Conservation (phyloP, 2,888 invertebrate genomes). For the Dasypolia templi region DNA sequence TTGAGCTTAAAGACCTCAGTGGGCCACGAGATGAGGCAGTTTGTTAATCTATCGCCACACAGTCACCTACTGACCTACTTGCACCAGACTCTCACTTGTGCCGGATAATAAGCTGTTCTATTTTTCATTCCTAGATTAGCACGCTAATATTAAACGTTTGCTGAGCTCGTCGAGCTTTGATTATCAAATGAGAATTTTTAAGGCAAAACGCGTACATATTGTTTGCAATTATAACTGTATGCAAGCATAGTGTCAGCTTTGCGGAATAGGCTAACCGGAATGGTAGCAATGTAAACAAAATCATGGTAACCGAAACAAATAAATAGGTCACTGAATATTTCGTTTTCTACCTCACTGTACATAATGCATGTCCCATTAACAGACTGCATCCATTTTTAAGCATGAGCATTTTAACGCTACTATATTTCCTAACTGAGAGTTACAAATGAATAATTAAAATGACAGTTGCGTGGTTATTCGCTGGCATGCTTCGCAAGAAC, state of each 20-base stretch:
- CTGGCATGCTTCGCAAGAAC: constrained; percentile 58
- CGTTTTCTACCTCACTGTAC: constrained; percentile 49
- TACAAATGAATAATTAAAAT: constrained; percentile 70
- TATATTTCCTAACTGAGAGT: constrained; percentile 60
- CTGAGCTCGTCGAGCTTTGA: not conserved
- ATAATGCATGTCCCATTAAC: constrained; percentile 41
- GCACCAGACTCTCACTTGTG: constrained; percentile 59
- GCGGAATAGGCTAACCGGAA: not conserved
- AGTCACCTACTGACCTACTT: constrained; percentile 65
- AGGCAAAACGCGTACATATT: not conserved
- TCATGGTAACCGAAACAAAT: constrained; percentile 15
- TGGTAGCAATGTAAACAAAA: constrained; percentile 6
- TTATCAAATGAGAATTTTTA: constrained; percentile 4
- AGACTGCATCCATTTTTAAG: constrained; percentile 53
- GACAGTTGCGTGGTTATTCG: constrained; percentile 65
- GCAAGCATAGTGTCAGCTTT: constrained; percentile 5
- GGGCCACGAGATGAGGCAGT: constrained; percentile 55
- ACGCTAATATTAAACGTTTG: constrained; percentile 39
- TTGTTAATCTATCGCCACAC: constrained; percentile 67
- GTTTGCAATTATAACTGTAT: not conserved
- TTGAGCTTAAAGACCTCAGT: constrained; percentile 57
- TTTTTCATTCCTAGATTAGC: constrained; percentile 63
- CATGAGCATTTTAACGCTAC: constrained; percentile 57
- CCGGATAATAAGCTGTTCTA: constrained; percentile 60
- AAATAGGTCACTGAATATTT: constrained; percentile 42